Evolutionary conservation across 1,140 invertebrate genomes (phyloP).

Genomic region (Ceratosolen solmsi): DNA sequence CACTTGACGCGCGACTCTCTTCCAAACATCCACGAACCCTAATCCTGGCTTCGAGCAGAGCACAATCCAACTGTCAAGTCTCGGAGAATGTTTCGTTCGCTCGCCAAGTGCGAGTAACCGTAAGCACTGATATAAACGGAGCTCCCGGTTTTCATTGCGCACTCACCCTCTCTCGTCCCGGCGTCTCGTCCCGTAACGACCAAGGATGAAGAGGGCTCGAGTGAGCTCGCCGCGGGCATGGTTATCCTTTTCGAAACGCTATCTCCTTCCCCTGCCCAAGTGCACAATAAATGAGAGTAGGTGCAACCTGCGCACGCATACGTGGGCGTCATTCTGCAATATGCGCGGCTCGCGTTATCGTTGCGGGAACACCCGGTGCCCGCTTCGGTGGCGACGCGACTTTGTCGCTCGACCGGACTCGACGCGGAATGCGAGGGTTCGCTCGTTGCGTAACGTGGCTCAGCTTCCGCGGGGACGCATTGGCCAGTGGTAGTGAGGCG

Average conservation of each 20-base stretch:
- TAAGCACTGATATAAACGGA: background rate
- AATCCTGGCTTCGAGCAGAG: too few relatives aligned
- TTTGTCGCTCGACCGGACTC: too few relatives aligned
- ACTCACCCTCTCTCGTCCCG: background rate
- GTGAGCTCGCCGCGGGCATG: background rate
- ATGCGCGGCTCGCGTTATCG: too few relatives aligned
- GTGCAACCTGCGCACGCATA: background rate
- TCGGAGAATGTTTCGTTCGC: background rate
- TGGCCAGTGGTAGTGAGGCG: too few relatives aligned
- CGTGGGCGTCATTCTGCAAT: too few relatives aligned
- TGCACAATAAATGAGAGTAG: background rate
- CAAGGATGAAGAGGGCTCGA: background rate
- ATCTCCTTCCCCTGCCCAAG: background rate
- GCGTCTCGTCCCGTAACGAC: background rate
- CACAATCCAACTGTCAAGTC: background rate
- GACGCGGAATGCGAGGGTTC: too few relatives aligned
- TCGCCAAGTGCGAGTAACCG: background rate
- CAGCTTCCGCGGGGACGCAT: too few relatives aligned
- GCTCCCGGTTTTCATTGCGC: background rate
- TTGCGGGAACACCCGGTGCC: too few relatives aligned
- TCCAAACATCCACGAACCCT: too few relatives aligned
- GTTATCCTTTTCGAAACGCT: background rate
- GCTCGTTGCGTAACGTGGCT: too few relatives aligned
- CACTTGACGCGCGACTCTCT: background rate
- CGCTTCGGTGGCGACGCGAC: too few relatives aligned